phyloP scores from a whole-genome alignment of 2,113 vertebrate genomes.

The Lepisosteus osseus region DNA sequence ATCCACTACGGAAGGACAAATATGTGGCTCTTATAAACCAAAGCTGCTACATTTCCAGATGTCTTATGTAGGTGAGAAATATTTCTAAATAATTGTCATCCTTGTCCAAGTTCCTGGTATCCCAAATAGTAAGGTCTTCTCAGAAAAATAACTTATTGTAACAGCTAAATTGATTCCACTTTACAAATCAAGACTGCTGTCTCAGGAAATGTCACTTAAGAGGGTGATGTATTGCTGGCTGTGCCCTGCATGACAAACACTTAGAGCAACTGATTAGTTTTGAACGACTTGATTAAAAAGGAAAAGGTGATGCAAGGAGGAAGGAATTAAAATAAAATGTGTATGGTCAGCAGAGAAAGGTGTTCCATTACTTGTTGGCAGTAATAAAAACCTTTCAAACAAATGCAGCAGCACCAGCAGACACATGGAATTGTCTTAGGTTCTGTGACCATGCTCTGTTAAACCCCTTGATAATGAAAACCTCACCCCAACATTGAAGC shows the following conservation, averaged over 20 bases:
- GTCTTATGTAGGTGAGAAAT: too few species aligned
- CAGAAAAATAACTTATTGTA: not conserved
- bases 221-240: not conserved
- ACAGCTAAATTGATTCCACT: not conserved
- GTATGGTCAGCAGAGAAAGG: not conserved
- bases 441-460: not conserved
- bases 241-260: not conserved
- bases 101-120: not conserved
- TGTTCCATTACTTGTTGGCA: not conserved
- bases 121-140: not conserved
- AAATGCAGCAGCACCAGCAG: not conserved
- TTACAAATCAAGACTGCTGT: not conserved
- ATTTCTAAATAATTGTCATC: not conserved
- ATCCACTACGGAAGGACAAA: too few species aligned
- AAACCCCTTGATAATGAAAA: not conserved
- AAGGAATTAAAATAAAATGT: not conserved
- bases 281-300: conserved; percentile 1
- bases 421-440: not conserved
- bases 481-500: not conserved
- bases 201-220: not conserved
- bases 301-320: not conserved
- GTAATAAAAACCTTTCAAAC: not conserved
- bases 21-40: too few species aligned
- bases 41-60: too few species aligned
- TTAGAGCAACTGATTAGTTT: not conserved